Conservation (phyloP, 2,113 vertebrate genomes). For the Platichthys stellatus region DNA sequence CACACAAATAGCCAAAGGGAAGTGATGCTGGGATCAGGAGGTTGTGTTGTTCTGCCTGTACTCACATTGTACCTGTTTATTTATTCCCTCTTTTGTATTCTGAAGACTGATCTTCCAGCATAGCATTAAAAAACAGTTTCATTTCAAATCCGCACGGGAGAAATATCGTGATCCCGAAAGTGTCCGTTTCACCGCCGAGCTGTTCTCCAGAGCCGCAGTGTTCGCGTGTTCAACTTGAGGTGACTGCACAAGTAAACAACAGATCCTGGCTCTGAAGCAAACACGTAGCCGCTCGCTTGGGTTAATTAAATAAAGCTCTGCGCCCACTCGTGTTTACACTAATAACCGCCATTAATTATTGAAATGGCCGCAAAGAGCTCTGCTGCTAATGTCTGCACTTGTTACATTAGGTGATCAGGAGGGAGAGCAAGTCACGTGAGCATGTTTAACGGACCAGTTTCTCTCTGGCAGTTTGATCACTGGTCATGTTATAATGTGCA, state of each 20-base stretch:
- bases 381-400: constrained; percentile 3
- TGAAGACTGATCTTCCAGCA: constrained; percentile 19
- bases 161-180: not conserved
- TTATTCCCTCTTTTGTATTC: constrained; percentile 23
- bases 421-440: not conserved
- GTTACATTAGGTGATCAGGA: not conserved
- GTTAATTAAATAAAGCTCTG: not conserved
- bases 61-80: constrained; percentile 49
- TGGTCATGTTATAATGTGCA: not conserved
- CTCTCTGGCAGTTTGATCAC: not conserved
- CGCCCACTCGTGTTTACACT: constrained; percentile 1
- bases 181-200: not conserved
- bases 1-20: constrained; percentile 41
- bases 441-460: not conserved
- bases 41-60: constrained; percentile 47
- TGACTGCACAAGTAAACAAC: not conserved
- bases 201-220: not conserved
- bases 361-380: constrained; percentile 2
- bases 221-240: not conserved
- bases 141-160: no score
- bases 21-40: constrained; percentile 50
- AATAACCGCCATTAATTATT: constrained; percentile 8
- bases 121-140: not conserved
- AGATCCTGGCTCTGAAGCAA: not conserved
- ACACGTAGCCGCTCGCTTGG: not conserved